Base-by-base conservation (phyloP, 92 coral and sea anemone species). In the Blastomussa wellsi region DNA sequence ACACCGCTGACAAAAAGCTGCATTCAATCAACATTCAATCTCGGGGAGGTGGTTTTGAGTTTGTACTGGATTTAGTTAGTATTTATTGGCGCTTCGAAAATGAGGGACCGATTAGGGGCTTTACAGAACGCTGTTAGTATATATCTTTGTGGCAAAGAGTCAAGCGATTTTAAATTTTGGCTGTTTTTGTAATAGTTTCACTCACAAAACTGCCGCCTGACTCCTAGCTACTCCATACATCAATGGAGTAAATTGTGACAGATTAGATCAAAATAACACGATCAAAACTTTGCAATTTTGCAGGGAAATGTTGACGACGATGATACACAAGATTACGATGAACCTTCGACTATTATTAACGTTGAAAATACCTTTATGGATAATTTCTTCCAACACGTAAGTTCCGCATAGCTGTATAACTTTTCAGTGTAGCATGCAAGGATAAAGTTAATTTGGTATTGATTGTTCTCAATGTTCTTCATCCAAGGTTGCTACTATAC, bases 401-500 rank as follows among this genome's bases (percentile, higher is more conserved):
- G 68, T 82, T 82, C 78, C 78, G 69, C 77, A 35, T 66, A 32
- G 42, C 64, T 67, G 14, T 24, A 24, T 38, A 39, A 1, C 32
- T 24, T 13, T 24, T 57, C 7, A 24, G 0, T 22, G 65, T 10
- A 5, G n/a, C 1, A 44, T 33, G 26, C 75, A 53, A n/a, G n/a
- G n/a, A n/a, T 16, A 8, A 55, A 52, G 72, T 32, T 36, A 26
- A n/a, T 31, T 39, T 41, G 57, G 19, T 29, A 38, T 26, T 32
- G 67, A n/a, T 11, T 83, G 26, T 32, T 17, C 28, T 78, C 15
- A 20, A 33, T 85, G 33, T 72, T 49, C 26, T 65, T 77, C 59
- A 48, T 65, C 82, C 79, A 79, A 96, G 99, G 98, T 94, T 38
- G 94, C 94, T 41, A 90, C 83, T 83, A 95, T 96, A 74, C 89